Percentiles rank a stretch among this genome's conserved stretches.
Evolutionary conservation across 2,797 vertebrate genomes (phyloP).

Genomic region (Aphelocoma californica): DNA sequence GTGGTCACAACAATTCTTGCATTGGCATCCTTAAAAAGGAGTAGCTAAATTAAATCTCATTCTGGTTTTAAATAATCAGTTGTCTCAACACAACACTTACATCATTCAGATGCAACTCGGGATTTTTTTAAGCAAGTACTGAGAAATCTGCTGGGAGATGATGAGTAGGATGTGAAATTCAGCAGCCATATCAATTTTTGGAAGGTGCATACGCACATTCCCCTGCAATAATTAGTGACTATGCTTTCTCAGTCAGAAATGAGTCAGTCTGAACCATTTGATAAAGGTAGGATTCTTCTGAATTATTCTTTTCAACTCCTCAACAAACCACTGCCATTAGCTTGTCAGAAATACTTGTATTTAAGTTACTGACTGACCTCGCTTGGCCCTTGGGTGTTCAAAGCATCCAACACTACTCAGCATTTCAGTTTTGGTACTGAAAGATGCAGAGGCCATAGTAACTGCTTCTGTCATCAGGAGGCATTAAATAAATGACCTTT

Average conservation of each 20-base stretch:
- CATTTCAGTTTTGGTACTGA: background rate
- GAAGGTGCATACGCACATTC: slow-evolving; percentile 11
- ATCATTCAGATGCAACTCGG: slow-evolving; percentile 16
- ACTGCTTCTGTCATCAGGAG: background rate
- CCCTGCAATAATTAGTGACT: slow-evolving; percentile 11
- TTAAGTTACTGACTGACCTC: background rate
- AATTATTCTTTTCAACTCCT: background rate
- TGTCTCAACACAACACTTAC: background rate
- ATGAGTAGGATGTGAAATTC: slow-evolving; percentile 57
- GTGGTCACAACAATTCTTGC: background rate
- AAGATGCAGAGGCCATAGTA: background rate
- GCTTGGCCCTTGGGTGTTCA: background rate
- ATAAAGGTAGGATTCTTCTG: background rate
- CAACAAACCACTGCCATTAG: background rate
- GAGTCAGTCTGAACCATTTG: slow-evolving; percentile 15
- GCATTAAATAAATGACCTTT: background rate
- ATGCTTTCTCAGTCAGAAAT: slow-evolving; percentile 39
- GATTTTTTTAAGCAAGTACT: background rate
- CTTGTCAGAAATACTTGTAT: background rate
- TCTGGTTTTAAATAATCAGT: slow-evolving; percentile 17
- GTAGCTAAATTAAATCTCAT: background rate
- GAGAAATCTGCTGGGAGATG: slow-evolving; percentile 24
- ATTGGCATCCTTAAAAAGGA: background rate
- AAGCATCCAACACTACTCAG: background rate
- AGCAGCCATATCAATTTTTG: slow-evolving; percentile 32